phyloP scores from a whole-genome alignment of 1,140 invertebrate species.

The Xylocopa sonorina region DNA sequence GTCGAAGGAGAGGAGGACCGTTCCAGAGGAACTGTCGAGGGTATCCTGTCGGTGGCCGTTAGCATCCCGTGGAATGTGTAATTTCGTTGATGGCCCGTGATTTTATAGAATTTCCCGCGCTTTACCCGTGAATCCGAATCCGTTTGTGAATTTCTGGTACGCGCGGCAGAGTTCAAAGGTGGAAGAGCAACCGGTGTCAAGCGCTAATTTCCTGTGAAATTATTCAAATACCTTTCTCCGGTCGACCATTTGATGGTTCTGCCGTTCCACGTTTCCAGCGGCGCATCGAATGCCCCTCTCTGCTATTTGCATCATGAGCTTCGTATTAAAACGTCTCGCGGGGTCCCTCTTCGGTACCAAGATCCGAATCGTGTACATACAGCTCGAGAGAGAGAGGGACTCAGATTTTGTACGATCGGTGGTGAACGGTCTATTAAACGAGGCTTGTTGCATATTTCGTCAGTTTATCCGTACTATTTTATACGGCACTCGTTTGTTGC shows the following conservation, averaged over 20 bases:
- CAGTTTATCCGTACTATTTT: background rate
- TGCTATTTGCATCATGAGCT: constrained; percentile 13
- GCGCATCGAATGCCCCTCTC: background rate
- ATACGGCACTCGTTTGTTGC: background rate
- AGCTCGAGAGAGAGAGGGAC: no score
- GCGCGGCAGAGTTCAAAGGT: constrained; percentile 32
- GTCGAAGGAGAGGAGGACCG: background rate
- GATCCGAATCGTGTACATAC: background rate
- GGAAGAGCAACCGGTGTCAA: constrained; percentile 69
- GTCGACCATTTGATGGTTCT: constrained; percentile 34
- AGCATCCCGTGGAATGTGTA: constrained; percentile 5
- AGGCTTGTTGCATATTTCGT: background rate
- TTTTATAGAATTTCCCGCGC: constrained; percentile 7
- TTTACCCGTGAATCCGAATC: background rate
- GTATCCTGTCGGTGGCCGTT: background rate
- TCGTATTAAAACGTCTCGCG: background rate
- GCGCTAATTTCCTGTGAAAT: constrained; percentile 71
- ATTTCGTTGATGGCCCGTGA: background rate
- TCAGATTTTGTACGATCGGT: no score
- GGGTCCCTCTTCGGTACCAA: background rate
- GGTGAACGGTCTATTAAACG: no score
- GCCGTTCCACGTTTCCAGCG: background rate
- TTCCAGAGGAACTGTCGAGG: background rate
- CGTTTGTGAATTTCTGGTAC: constrained; percentile 36
- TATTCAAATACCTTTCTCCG: constrained; percentile 66